Percentiles rank a stretch among this genome's conserved stretches.
Conservation (phyloP, 2,113 vertebrate genomes). For the Halichoeres trimaculatus region DNA sequence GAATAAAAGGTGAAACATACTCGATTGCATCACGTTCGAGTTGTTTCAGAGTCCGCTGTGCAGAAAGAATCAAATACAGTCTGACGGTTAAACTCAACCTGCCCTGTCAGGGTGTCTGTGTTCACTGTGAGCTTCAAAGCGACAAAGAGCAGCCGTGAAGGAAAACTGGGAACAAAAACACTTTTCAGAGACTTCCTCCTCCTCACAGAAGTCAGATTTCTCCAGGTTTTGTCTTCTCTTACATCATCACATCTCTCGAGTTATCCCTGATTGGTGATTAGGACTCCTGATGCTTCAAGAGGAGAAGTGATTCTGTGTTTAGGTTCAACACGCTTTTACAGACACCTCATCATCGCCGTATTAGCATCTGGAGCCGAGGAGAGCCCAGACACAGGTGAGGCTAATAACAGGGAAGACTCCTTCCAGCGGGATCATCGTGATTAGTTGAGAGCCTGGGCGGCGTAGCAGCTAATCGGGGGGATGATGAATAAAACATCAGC, state of each 20-base stretch:
- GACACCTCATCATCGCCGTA: constrained; percentile 49
- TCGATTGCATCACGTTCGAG: constrained; percentile 49
- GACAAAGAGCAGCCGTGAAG: background rate
- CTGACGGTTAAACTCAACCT: background rate
- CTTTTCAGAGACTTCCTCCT: constrained; percentile 3
- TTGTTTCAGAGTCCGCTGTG: constrained; percentile 10
- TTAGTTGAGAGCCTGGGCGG: constrained; percentile 48
- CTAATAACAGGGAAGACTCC: constrained; percentile 47
- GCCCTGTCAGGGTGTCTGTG: constrained; percentile 4
- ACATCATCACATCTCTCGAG: background rate
- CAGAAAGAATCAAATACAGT: constrained; percentile 5
- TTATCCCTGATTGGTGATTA: constrained; percentile 64
- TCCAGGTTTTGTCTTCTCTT: constrained; percentile 18
- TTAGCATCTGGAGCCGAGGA: constrained; percentile 42
- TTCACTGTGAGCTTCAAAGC: constrained; percentile 25
- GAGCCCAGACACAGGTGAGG: constrained; percentile 41
- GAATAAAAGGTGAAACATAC: constrained; percentile 4
- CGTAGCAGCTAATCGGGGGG: constrained; percentile 14
- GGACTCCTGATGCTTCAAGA: constrained; percentile 26
- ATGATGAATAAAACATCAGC: constrained; percentile 66
- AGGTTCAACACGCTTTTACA: constrained; percentile 43
- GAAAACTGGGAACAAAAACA: constrained; percentile 22
- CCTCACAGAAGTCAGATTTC: background rate
- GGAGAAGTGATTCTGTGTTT: constrained; percentile 43
- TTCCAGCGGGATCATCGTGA: constrained; percentile 33